Base-by-base conservation (phyloP, 1,140 invertebrate genomes). In the Ceratoteleas bidentatus region DNA sequence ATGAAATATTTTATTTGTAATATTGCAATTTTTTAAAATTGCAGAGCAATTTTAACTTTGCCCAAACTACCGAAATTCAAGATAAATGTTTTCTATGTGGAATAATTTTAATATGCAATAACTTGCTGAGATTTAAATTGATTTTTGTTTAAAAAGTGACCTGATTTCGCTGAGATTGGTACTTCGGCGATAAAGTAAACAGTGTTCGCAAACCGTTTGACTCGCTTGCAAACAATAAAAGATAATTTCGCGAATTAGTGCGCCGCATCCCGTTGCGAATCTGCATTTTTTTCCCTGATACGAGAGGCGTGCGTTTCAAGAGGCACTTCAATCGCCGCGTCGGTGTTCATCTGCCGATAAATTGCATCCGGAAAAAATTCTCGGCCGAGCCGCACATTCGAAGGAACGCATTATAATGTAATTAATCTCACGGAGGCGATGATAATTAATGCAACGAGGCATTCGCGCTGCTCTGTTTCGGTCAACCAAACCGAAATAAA, bases 351-450 rank as follows among this genome's bases (percentile, higher is more conserved):
- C 60, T 73, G 73, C 76, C 82, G 80, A 82, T 81, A 81, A 86
- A 85, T 86, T 84, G 82, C 85, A 82, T 81, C 74, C 70, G 81
- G 76, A 76, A 74, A 77, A 69, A 84, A 77, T 75, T 52, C 54
- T 76, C 60, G 33, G 65, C 60, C 34, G 47, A 38, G 60, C 68
- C 32, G 68, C 52, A 75, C 79, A 76, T 72, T 81, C 58, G 61
- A 66, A 81, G 65, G 72, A 77, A 82, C 73, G 47, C 69, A 82
- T 82, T 77, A 74, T 70, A 82, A 68, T 66, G 70, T 74, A 81
- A 85, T 85, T 79, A 81, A 85, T 85, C 77, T 76, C 54, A 60
- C 38, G 58, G 43, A 73, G 64, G 43, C 70, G 79, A 79, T 83
- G 78, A 76, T 85, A 84, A 85, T 85, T 84, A 85, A 82, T 81